phyloP scores from a whole-genome alignment of 1,140 invertebrate genomes.

The Heterodera schachtii region DNA sequence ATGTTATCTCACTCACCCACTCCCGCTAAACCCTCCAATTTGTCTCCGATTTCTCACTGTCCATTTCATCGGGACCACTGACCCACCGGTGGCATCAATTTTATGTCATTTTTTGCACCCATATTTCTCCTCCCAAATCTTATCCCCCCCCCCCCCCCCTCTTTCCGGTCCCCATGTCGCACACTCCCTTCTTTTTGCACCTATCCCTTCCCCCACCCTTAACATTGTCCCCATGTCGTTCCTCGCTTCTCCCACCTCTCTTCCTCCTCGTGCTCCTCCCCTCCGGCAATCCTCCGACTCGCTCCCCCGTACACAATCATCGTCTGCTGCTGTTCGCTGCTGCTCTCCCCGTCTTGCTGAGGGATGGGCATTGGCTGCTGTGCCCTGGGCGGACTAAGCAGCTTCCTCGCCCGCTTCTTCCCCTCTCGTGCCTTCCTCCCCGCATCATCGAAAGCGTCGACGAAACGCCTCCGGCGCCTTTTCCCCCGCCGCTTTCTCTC shows the following conservation, averaged over 20 bases:
- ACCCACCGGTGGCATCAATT: not conserved
- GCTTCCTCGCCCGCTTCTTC: slow-evolving; percentile 14
- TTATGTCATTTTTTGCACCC: not conserved
- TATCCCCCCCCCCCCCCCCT: not conserved
- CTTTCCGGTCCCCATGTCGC: not conserved
- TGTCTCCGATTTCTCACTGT: too few species aligned
- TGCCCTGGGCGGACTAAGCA: slow-evolving; percentile 14
- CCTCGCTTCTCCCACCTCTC: slow-evolving; percentile 5
- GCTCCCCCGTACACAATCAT: slow-evolving; percentile 6
- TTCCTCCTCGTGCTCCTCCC: slow-evolving; percentile 24
- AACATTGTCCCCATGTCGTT: not conserved
- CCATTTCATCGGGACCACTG: too few species aligned
- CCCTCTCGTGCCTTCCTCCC: not conserved
- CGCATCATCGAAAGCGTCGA: not conserved
- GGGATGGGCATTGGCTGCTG: slow-evolving; percentile 16
- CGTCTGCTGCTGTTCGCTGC: not conserved
- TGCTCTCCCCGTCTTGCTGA: slow-evolving; percentile 5
- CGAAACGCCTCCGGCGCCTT: not conserved
- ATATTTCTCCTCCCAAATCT: too few species aligned
- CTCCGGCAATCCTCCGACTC: not conserved
- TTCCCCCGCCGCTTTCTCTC: not conserved
- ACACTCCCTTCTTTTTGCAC: too few species aligned
- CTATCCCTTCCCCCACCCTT: not conserved
- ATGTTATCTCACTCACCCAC: not conserved
- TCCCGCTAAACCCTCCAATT: too few species aligned